These are phyloP conservation scores for Brachyhypopomus gauderio DNA, from an alignment of 2,113 vertebrate species.

Conservation along the genomic window DNA sequence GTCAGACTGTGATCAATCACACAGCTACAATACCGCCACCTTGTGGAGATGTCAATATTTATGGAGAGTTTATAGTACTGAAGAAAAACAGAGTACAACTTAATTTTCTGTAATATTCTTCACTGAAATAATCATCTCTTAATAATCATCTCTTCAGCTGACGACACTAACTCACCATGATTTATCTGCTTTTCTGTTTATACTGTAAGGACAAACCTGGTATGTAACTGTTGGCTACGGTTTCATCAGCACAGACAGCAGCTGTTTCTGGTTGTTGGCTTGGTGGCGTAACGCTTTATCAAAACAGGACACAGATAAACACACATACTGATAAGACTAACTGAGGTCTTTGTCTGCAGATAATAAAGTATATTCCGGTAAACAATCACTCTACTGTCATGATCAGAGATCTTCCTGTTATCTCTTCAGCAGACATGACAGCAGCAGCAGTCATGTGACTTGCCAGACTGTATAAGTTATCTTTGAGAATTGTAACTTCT, in stretches of 20 bases:
- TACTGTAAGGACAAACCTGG: conserved; percentile 36
- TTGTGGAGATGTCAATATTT: conserved; percentile 46
- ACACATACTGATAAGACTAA: conserved; percentile 5
- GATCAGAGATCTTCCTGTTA: too few relatives aligned
- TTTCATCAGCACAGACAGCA: conserved; percentile 42
- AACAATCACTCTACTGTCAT: neutral
- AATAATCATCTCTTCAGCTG: conserved; percentile 20
- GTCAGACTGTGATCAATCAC: neutral
- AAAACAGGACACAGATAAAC: neutral
- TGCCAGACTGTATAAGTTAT: too few relatives aligned
- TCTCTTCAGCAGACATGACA: too few relatives aligned
- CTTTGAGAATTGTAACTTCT: too few relatives aligned
- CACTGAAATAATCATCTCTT: conserved; percentile 29
- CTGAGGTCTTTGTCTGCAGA: neutral
- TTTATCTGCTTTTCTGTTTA: conserved; percentile 44
- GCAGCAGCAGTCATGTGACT: too few relatives aligned
- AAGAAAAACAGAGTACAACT: too few relatives aligned
- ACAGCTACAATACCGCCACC: conserved; percentile 60
- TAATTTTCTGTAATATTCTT: neutral
- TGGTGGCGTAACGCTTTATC: conserved; percentile 11
- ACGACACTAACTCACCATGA: neutral
- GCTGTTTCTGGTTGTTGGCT: conserved; percentile 29
- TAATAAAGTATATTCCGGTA: neutral
- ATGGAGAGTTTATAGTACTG: too few relatives aligned
- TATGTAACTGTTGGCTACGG: conserved; percentile 48